A percentile compares a stretch with the other conserved stretches of the same genome.
These are phyloP conservation scores for Hydroisotoma schaefferi DNA, from an alignment of 2,888 invertebrate species.

Conservation along the genomic window DNA sequence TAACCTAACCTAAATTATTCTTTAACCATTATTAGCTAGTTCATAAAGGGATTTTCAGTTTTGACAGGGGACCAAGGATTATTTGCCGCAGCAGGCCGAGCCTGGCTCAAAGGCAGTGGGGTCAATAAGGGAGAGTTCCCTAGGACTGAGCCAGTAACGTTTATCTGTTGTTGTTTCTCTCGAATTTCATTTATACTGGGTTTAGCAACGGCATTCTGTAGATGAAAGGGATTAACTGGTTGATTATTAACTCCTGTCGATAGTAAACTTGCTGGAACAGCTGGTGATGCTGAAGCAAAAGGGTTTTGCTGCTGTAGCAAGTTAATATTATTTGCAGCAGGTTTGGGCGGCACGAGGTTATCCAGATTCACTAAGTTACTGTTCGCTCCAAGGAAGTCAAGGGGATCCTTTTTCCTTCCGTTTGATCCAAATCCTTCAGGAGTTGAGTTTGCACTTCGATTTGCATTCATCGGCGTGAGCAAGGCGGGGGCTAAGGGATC, in stretches of 20 bases:
- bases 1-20: too few species aligned
- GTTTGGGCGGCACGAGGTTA: conserved; percentile 71
- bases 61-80: conserved; percentile 49
- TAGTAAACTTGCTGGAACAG: conserved; percentile 23
- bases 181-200: conserved; percentile 48
- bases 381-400: conserved; percentile 95
- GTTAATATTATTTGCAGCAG: conserved; percentile 10
- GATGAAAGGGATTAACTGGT: conserved; percentile 47
- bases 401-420: conserved; percentile 74
- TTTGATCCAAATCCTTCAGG: conserved; percentile 57
- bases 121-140: conserved; percentile 9
- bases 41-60: conserved; percentile 45
- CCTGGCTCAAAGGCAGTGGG: conserved; percentile 16
- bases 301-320: conserved; percentile 39
- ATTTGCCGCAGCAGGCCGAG: conserved; percentile 34
- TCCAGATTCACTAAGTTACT: conserved; percentile 95
- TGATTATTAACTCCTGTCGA: conserved; percentile 22
- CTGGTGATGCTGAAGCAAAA: conserved; percentile 24
- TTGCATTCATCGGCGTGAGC: conserved; percentile 39
- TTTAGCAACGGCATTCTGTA: conserved; percentile 42
- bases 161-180: conserved; percentile 45
- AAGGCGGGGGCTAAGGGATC: conserved; percentile 40
- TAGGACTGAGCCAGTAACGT: conserved; percentile 11
- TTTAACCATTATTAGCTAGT: conserved; percentile 20
- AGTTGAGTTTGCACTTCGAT: conserved; percentile 37